Evolutionary conservation across 2,888 invertebrate species (phyloP).

Genomic region (Parasteatoda lunata): DNA sequence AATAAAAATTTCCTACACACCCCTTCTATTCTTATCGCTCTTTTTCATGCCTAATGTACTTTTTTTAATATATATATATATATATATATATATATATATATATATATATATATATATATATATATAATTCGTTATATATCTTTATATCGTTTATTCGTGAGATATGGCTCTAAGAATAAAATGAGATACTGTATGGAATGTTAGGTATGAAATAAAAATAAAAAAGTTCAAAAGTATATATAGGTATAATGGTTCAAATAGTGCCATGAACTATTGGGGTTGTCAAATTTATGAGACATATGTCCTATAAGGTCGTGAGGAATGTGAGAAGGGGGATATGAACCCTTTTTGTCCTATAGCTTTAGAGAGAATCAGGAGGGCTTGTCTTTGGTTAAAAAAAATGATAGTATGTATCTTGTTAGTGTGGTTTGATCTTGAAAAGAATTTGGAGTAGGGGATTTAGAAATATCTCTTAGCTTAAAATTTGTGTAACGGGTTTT

Average conservation of each 20-base stretch:
- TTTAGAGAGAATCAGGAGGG: not conserved
- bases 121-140: not conserved
- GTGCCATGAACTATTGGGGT: conserved; percentile 36
- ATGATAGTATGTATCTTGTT: not conserved
- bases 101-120: conserved; percentile 3
- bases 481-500: too few species aligned
- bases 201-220: conserved; percentile 28
- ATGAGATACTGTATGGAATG: conserved; percentile 16
- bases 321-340: conserved; percentile 3
- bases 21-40: not conserved
- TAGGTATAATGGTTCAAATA: conserved; percentile 44
- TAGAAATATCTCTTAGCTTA: too few species aligned
- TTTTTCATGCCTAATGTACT: conserved; percentile 49
- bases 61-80: conserved; percentile 34
- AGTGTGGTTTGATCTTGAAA: too few species aligned
- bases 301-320: not conserved
- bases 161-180: conserved; percentile 39
- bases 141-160: conserved; percentile 5
- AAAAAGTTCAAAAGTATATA: conserved; percentile 21
- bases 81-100: not conserved
- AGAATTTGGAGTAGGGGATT: too few species aligned
- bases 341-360: conserved; percentile 4
- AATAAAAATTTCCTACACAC: conserved; percentile 47
- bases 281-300: conserved; percentile 49
- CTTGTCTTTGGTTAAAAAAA: not conserved